Percentiles rank a stretch among this genome's conserved stretches.
phyloP scores from a whole-genome alignment of 2,113 vertebrate genomes.

The Meles meles region DNA sequence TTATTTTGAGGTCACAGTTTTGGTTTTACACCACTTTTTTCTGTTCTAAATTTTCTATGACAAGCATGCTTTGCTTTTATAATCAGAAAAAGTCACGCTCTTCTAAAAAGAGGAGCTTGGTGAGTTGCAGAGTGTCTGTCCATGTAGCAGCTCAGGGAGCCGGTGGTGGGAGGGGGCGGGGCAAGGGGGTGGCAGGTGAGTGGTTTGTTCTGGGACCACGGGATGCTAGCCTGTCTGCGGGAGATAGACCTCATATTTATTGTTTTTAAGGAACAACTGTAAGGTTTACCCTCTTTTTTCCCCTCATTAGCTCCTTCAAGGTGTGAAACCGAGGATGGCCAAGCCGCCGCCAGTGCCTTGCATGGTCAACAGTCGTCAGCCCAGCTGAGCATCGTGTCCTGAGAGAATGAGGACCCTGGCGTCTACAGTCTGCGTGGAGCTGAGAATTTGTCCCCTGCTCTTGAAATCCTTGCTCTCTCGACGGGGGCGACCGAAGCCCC shows the following conservation, averaged over 20 bases:
- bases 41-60: neutral
- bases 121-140: neutral
- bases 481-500: rapidly evolving
- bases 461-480: neutral
- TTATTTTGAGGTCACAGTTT: neutral
- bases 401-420: conserved; percentile 86
- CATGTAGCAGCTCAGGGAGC: neutral
- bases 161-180: no score
- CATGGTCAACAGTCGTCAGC: conserved; percentile 90
- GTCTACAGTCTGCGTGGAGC: conserved; percentile 90
- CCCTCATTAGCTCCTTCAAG: conserved; percentile 58
- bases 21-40: neutral
- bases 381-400: conserved; percentile 91
- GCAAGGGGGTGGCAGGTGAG: no score
- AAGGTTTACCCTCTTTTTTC: neutral
- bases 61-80: neutral
- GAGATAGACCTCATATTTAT: no score
- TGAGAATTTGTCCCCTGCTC: conserved; percentile 53
- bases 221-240: no score
- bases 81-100: neutral
- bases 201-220: neutral
- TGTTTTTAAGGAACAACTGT: neutral
- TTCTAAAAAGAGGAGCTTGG: neutral
- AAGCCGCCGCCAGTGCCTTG: conserved; percentile 90
- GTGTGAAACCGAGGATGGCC: conserved; percentile 93